These are phyloP conservation scores for Drosophila murphyi DNA, from an alignment of 1,140 invertebrate species.

Conservation along the genomic window DNA sequence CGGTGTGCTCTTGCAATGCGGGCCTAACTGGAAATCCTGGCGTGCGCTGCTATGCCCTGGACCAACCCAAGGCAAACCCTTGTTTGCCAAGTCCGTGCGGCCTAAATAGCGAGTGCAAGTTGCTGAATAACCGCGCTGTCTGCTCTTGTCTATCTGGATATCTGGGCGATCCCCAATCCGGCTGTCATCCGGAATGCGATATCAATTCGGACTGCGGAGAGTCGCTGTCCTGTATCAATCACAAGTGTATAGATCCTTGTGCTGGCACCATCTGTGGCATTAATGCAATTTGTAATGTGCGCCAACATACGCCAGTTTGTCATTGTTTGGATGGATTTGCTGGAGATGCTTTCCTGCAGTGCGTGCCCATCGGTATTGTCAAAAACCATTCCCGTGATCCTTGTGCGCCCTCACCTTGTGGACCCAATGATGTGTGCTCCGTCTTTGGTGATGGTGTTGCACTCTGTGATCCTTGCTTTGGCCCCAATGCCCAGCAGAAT, in stretches of 20 bases:
- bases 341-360: conserved; percentile 92
- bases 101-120: conserved; percentile 90
- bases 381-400: conserved; percentile 87
- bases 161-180: conserved; percentile 89
- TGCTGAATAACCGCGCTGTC: conserved; percentile 88
- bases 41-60: conserved; percentile 88
- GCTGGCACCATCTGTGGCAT: conserved; percentile 89
- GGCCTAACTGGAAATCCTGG: conserved; percentile 90
- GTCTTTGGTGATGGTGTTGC: conserved; percentile 89
- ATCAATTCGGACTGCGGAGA: conserved; percentile 91
- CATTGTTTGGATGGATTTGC: conserved; percentile 90
- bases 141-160: conserved; percentile 91
- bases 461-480: conserved; percentile 91
- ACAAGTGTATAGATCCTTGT: conserved; percentile 92
- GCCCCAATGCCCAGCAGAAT: conserved; percentile 88
- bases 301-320: conserved; percentile 91
- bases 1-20: conserved; percentile 90
- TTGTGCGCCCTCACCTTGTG: conserved; percentile 91
- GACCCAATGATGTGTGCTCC: conserved; percentile 88
- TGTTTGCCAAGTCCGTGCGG: conserved; percentile 91
- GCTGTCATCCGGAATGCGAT: conserved; percentile 91
- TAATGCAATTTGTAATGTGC: conserved; percentile 90
- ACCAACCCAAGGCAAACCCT: conserved; percentile 86
- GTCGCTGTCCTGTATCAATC: conserved; percentile 91
- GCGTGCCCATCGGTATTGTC: conserved; percentile 86